Percentiles rank a stretch among this genome's conserved stretches.
Evolutionary conservation across 1,140 invertebrate species (phyloP).

Genomic region (Neodiprion virginianus): DNA sequence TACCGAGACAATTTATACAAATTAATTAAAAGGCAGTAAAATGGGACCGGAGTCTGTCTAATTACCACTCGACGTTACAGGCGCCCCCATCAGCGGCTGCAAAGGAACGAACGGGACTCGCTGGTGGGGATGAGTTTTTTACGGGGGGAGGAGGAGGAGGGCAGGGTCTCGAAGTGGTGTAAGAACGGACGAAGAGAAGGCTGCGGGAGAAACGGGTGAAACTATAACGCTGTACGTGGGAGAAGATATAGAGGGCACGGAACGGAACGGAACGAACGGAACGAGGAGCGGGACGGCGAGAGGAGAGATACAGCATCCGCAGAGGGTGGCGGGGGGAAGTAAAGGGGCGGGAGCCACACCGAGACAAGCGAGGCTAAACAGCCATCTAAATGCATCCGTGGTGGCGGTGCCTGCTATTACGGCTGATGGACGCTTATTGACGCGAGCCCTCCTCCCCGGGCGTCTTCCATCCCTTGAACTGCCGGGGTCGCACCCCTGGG

Average conservation of each 20-base stretch:
- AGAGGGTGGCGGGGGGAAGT: slow-evolving; percentile 34
- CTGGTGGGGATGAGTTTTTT: not conserved
- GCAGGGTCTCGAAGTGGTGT: slow-evolving; percentile 8
- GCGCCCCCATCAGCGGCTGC: slow-evolving; percentile 30
- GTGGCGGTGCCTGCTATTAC: slow-evolving; percentile 63
- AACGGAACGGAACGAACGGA: slow-evolving; percentile 18
- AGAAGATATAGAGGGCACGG: slow-evolving; percentile 29
- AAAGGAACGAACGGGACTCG: slow-evolving; percentile 20
- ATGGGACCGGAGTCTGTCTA: slow-evolving; percentile 39
- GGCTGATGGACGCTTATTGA: slow-evolving; percentile 64
- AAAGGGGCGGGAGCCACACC: slow-evolving; percentile 26
- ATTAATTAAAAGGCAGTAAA: slow-evolving; percentile 48
- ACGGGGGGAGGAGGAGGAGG: slow-evolving; percentile 8
- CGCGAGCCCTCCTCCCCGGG: slow-evolving; percentile 53
- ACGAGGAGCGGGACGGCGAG: slow-evolving; percentile 19
- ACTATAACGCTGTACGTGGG: slow-evolving; percentile 3
- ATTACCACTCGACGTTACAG: slow-evolving; percentile 34
- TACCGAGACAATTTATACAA: slow-evolving; percentile 38
- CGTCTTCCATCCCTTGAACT: slow-evolving; percentile 31
- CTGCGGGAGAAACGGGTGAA: slow-evolving; percentile 19
- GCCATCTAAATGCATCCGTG: slow-evolving; percentile 65
- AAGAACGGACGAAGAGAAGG: slow-evolving; percentile 22
- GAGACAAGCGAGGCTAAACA: slow-evolving; percentile 57
- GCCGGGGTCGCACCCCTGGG: slow-evolving; percentile 27
- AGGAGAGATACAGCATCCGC: slow-evolving; percentile 37